Evolutionary conservation across 2,888 invertebrate genomes (phyloP).

Genomic region (Phania funesta): DNA sequence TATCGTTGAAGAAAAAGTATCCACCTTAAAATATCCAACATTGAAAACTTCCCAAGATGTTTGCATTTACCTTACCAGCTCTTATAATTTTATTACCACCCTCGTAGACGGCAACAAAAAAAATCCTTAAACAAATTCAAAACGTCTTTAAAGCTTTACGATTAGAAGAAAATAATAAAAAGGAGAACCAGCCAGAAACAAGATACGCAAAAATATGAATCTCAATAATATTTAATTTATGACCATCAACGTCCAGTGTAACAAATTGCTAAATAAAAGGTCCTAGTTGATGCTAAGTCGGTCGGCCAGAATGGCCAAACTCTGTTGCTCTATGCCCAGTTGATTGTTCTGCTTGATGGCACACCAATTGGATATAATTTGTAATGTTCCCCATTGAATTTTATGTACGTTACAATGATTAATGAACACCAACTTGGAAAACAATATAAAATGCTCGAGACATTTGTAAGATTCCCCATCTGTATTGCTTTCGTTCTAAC

Average conservation of each 20-base stretch:
- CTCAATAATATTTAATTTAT: slow-evolving; percentile 38
- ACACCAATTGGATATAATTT: slow-evolving; percentile 44
- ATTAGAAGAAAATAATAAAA: background rate
- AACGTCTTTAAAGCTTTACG: slow-evolving; percentile 20
- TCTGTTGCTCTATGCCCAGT: background rate
- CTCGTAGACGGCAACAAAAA: background rate
- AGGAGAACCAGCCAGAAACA: background rate
- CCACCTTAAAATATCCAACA: too few relatives aligned
- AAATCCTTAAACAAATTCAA: background rate
- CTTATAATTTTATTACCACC: background rate
- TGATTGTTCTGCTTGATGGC: background rate
- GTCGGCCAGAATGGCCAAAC: background rate
- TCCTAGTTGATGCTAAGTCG: background rate
- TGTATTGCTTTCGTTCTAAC: too few relatives aligned
- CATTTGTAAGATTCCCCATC: too few relatives aligned
- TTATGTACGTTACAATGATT: slow-evolving; percentile 35
- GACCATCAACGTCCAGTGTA: slow-evolving; percentile 9
- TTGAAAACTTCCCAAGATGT: too few relatives aligned
- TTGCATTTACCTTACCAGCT: too few relatives aligned
- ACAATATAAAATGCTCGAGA: too few relatives aligned
- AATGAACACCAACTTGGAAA: too few relatives aligned
- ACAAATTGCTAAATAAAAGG: too few relatives aligned
- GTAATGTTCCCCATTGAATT: background rate
- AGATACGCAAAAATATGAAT: background rate
- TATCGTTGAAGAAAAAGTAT: too few relatives aligned